A percentile compares a stretch with the other conserved stretches of the same genome.
phyloP scores from a whole-genome alignment of 35 echinoderm and acorn worm genomes.

The Diadema setosum region DNA sequence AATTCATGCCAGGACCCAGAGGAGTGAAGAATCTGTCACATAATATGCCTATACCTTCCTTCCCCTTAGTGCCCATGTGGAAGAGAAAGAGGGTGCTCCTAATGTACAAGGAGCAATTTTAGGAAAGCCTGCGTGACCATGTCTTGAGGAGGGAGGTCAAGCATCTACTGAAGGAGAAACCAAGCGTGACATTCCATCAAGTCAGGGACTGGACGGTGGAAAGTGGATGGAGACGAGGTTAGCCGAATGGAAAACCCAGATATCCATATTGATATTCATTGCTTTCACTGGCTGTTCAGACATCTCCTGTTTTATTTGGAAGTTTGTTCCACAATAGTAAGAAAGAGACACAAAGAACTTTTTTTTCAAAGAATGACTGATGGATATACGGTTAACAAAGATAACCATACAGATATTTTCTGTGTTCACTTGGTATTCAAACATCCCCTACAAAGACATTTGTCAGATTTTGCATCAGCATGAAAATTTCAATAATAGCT shows the following conservation, averaged over 20 bases:
- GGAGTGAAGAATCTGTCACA: slow-evolving; percentile 12
- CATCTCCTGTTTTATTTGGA: no score
- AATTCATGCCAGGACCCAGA: slow-evolving; percentile 10
- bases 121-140: neutral
- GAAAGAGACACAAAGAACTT: no score
- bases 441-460: no score
- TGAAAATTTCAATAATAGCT: no score
- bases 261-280: no score
- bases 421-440: no score
- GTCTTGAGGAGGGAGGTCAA: slow-evolving; percentile 32
- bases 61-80: neutral
- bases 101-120: slow-evolving; percentile 25
- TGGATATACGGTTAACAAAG: no score
- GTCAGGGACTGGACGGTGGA: slow-evolving; percentile 24
- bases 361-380: no score
- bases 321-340: no score
- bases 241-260: neutral
- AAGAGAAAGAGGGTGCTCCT: slow-evolving; percentile 1
- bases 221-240: neutral
- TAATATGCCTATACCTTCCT: slow-evolving; percentile 17
- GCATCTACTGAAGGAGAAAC: neutral
- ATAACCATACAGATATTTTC: no score
- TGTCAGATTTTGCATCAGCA: no score
- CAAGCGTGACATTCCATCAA: neutral
- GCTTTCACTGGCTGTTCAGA: no score